Base-by-base conservation (phyloP, 1,140 invertebrate species). In the Drosophila gunungcola region DNA sequence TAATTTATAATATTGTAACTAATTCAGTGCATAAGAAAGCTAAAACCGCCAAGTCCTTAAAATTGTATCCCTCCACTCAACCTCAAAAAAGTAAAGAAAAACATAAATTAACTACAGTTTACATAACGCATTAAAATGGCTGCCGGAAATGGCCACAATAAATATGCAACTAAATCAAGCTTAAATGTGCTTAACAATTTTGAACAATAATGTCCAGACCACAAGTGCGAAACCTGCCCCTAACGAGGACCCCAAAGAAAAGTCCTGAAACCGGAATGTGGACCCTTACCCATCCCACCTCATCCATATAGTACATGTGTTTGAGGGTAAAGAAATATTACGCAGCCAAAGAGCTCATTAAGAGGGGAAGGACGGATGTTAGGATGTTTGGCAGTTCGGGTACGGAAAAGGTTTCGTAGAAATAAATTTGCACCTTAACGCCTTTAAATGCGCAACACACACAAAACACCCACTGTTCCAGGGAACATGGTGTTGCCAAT, bases 391-490 rank as follows among this genome's bases (percentile, higher is more conserved):
- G 73, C 3, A 29, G 3, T 2, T 12, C 12, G 70, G 76, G 76
- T 48, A 60, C 45, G 43, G 48, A 89, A 88, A 88, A 88, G 84
- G 84, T 89, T 80, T 72, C 68, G 38, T 83, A 65, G 53, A 89
- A 84, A 89, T 88, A 88, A 88, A 88, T 88, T 88, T 89, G 84
- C 84, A 88, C 84, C 84, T 88, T 88, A 89, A 88, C 84, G 84
- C 84, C 84, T 88, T 88, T 88, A 88, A 88, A 89, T 88, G 83
- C 72, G 62, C 79, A 79, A 82, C 69, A 61, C 78, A 85, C 55
- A 21, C 12, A 29, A 39, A 48, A 68, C 68, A 38, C 42, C 16
- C 32, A 16, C 25, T 55, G 62, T n/a, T 63, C 38, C 21, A 9
- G 48, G 61, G 63, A 68, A 89, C 75, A 80, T 76, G 80, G 84